Evolutionary conservation across 2,797 vertebrate genomes (phyloP).

Genomic region (Champsocephalus esox): DNA sequence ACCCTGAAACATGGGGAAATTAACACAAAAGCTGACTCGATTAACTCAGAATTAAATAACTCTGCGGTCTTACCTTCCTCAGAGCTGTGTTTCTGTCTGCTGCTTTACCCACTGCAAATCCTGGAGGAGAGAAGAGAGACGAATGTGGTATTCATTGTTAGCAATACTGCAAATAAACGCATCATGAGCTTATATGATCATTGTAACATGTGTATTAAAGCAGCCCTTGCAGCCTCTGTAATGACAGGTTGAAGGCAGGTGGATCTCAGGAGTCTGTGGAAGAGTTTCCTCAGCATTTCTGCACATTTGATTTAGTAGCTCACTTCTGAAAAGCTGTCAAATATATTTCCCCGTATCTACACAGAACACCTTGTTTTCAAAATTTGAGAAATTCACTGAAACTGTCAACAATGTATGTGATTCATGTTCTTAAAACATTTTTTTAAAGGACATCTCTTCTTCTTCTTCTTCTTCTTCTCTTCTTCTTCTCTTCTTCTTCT

Average conservation of each 20-base stretch:
- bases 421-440: neutral
- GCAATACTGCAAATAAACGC: neutral
- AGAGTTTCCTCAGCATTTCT: conserved; percentile 15
- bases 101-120: conserved; percentile 95
- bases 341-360: neutral
- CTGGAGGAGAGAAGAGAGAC: conserved; percentile 70
- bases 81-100: conserved; percentile 88
- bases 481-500: too few relatives aligned
- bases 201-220: neutral
- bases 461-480: neutral
- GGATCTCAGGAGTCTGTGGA: conserved; percentile 1
- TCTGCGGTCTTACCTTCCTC: conserved; percentile 84
- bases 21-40: too few relatives aligned
- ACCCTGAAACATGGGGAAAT: too few relatives aligned
- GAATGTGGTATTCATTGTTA: neutral
- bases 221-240: too few relatives aligned
- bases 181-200: neutral
- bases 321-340: conserved; percentile 21
- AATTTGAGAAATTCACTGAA: neutral
- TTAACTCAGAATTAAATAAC: too few relatives aligned
- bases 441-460: too few relatives aligned
- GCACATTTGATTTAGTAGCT: neutral
- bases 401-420: conserved; percentile 2
- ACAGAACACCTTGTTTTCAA: neutral
- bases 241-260: too few relatives aligned